Base-by-base conservation (phyloP, 2,113 vertebrate genomes). In the Patagioenas fasciata region DNA sequence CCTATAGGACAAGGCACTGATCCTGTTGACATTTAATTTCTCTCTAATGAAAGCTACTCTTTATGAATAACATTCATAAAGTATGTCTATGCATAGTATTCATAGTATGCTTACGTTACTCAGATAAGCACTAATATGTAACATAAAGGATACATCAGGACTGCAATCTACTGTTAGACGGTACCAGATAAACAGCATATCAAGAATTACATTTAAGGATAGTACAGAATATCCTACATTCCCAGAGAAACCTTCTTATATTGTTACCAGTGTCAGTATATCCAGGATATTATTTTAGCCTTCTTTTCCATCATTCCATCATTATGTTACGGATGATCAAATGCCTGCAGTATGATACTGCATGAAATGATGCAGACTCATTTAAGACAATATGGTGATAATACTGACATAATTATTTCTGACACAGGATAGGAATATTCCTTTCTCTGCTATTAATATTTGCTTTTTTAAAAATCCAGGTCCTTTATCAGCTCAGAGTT, bases 401-500 rank as follows among this genome's bases (percentile, higher is more conserved):
- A 92, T 94, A 91, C 66, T 78, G 71, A 81, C 70, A 97, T 84
- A 96, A 95, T 96, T 88, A 92, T 95, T 96, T 94, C 78, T 80
- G 51, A 26, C 14, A 91, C 21, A 73, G 77, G 82, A 61, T 82
- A 93, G 54, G 66, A 95, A 88, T 79, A 94, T 84, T 93, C 81
- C 62, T 78, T 82, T 91, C 70, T 60, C n/a, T 77, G 56, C 65
- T 80, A 81, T 84, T 87, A 95, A 89, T 96, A 81, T 93, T 94
- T 97, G 65, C 89, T 85, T 96, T 64, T 38, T 70, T 57, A 97
- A 97, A 97, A 92, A 91, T 61, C 10, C 79, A 74, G 29, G 89
- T 91, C 67, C 77, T 84, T 82, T 88, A 75, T 97, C 90, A 91
- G 94, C 90, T 95, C 92, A 91, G 89, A 92, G 64, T 93, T 94